Evolutionary conservation across 2,113 vertebrate species (phyloP), one percentile per base, ranked within the genome.

Genomic region (Uropsilus gracilis): DNA sequence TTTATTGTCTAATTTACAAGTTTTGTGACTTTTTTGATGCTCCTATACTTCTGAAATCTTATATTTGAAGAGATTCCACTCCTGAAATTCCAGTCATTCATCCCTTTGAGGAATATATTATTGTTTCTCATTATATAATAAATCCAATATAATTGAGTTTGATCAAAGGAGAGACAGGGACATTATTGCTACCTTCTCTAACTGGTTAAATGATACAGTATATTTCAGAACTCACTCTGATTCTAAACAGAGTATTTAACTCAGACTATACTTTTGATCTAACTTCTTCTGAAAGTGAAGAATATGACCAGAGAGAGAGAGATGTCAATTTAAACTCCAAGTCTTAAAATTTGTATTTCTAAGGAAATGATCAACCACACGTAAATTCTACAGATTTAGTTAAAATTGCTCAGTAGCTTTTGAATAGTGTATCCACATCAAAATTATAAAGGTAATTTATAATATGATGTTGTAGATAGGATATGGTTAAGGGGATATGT

Each of bases 171-270:
- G 28, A 80, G 53, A 39, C 30, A 76, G 93, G 80, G 16, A 32
- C 83, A 55, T 76, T 14, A 82, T 5, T 28, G 16, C 16, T 90
- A 7, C 26, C 34, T 87, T 24, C 48, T 86, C 12, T 87, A 68
- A 86, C 8, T 80, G 42, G 61, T 72, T 87, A 86, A 92, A 28
- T 81, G 44, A 71, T 76, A 59, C 1, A 26, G 17, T 28, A 16
- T 48, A 55, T 86, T 95, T 86, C 53, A 46, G 10, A 84, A 86
- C 89, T 90, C 37, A 91, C 30, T 92, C 6, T 71, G 18, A 89
- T 53, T 3, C 8, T 84, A 72, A 75, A 53, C 42, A 61, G 26
- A 72, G 6, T 57, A 64, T 68, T 72, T 42, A 53, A 34, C 3
- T 28, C 17, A 86, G 73, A 86, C 22, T 50, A 46, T 48, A n/a